Base-by-base conservation (phyloP, 2,113 vertebrate genomes). In the Mirza zaza region DNA sequence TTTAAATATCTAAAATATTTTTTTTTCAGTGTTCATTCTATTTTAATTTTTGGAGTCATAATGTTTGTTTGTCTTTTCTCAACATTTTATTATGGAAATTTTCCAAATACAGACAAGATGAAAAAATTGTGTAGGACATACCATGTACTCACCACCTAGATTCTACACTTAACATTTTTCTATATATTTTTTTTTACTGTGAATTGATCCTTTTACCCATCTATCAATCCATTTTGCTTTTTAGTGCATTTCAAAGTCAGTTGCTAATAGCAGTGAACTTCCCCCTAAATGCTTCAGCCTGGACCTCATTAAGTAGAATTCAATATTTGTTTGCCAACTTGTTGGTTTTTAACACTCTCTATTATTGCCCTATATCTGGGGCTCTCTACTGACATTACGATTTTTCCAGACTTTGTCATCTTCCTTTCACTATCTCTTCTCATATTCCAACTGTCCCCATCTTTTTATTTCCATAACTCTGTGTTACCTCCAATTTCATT, bases 21-120 rank as follows among this genome's bases (percentile, higher is more conserved):
- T 80, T 59, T 57, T 90, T 90, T 87, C 23, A 27, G 8, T 34
- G 20, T 87, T 89, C 34, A 39, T 80, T 87, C 18, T 79, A 27
- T 75, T 82, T 87, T 91, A 81, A 77, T 23, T 67, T 87, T 81
- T 77, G 6, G 29, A 85, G 17, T 84, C 27, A 59, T 23, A 27
- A 27, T 13, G 1, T 70, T 92, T 17, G 12, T n/a, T 55, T n/a
- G 2, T 13, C 39, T 81, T 55, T 83, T 14, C 34, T 13, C 12
- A 86, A 65, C 6, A 80, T 76, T 94, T 92, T 81, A 59, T 59
- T 76, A 18, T 71, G 52, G 42, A 61, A n/a, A 50, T n/a, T 90
- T 97, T 77, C 52, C 81, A 94, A 96, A 82, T 57, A 55, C 6
- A 67, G 29, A 36, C 15, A 96, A 88, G 55, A 61, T 42, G 8